Conservation (phyloP, 2,797 vertebrate genomes). For the Dermochelys coriacea region DNA sequence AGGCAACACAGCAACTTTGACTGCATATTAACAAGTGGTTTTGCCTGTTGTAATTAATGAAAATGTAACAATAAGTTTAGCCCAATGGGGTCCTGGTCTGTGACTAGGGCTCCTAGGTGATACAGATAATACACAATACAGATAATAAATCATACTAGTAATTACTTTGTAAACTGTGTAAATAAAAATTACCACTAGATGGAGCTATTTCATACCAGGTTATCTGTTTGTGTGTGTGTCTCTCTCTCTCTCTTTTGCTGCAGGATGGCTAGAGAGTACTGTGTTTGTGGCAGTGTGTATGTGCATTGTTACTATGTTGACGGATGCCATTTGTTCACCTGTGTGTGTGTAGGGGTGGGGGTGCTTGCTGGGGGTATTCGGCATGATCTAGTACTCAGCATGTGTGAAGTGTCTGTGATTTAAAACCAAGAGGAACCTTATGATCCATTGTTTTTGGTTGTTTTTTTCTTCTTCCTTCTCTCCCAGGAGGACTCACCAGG, state of each 20-base stretch:
- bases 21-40: neutral
- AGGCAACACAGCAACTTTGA: neutral
- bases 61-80: accelerated
- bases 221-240: too few species aligned
- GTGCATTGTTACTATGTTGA: neutral
- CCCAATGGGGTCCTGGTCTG: neutral
- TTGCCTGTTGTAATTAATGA: neutral
- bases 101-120: neutral
- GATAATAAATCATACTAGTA: neutral
- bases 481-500: neutral
- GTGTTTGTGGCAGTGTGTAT: neutral
- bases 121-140: too few species aligned
- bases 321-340: neutral
- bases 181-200: constrained; percentile 28
- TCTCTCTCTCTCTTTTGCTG: neutral
- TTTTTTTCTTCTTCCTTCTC: neutral
- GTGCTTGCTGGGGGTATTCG: neutral
- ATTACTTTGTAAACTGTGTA: neutral
- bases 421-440: neutral
- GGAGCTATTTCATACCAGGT: neutral
- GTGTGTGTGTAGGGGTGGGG: accelerated
- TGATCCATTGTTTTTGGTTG: neutral
- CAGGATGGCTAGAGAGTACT: neutral
- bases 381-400: accelerated
- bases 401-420: accelerated